Evolutionary conservation across 53 echinoderm and acorn worm species (phyloP), one percentile per base, ranked within the genome.

Genomic region (Stichopus horrens): DNA sequence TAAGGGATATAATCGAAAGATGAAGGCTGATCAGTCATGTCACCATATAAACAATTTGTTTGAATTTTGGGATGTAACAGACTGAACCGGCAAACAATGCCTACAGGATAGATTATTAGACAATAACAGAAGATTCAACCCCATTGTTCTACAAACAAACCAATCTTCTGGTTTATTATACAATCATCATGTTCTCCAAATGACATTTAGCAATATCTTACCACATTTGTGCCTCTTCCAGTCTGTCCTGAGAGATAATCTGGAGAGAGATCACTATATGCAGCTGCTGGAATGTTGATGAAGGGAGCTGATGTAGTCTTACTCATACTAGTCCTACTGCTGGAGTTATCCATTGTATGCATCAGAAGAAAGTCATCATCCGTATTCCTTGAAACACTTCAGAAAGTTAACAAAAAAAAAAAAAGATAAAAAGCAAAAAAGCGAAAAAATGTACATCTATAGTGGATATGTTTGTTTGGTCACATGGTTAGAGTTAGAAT

Each of bases 311-410:
- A 92, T 1, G 90, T 65, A 6, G 92, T 89, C 79, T 93, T 93
- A 86, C 21, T 90, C 53, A 93, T 51, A 16, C 88, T 8, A 22
- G 21, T 7, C n/a, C 90, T 86, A 73, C 85, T 89, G 73, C 86
- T 76, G 57, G 92, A 83, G 66, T 66, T 85, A 55, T 95, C 95
- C 55, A 87, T 55, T 16, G 95, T 93, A 21, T 94, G 93, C 58
- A 99, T 93, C 93, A 99, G 82, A 53, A 99, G 23, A 83, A 99
- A 99, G 9, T 99, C 99, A 87, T 99, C 96, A 67, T 97, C 97
- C 2, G 91, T 92, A 68, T 19, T 88, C 68, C 92, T 74, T 5
- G 87, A 87, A 54, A 85, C 85, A 52, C 91, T 91, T 66, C 6
- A 80, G 0, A 8, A 6, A 8, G 57, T 76, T 6, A 52, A 53